Evolutionary conservation across 2,888 invertebrate genomes (phyloP), one percentile per base, ranked within the genome.

Genomic region (Sussaba pulchella): DNA sequence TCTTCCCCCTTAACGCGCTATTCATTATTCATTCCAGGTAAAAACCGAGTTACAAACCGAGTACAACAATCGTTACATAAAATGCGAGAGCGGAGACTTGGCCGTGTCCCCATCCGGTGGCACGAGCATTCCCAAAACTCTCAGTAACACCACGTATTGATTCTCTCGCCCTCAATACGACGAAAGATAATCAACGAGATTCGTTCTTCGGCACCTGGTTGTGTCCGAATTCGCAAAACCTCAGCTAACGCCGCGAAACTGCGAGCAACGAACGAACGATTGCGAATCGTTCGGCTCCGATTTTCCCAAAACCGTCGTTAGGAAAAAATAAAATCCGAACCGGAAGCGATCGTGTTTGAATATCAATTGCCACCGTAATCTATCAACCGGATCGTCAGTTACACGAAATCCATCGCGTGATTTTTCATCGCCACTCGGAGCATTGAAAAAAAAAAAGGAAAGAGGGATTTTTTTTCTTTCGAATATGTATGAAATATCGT

Each of bases 141-240:
- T 91, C 47, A 90, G 88, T 81, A 90, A 88, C 76, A 90, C 91
- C 67, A 90, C 88, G 36, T 88, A 91, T 85, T 92, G 89, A 90
- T 85, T 85, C 39, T 74, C 70, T 39, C 61, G 72, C 45, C 59
- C 54, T 47, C 76, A 78, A 43, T 19, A 41, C 61, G 76, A 71
- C 24, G 69, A 45, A 54, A 67, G n/a, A 41, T 17, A 41, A 63
- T 59, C 57, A 71, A 67, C 52, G 63, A 74, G 2, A 31, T 5
- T 39, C 71, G 21, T 74, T n/a, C 66, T 24, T 14, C 73, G 24
- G 71, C n/a, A 45, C 54, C 69, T 45, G 67, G 67, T 72, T 50
- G 57, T 63, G 71, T 71, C 41, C 43, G 61, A 61, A 50, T 73
- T 64, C 57, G 50, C 19, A 17, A 45, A 26, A 43, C 31, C 26